These are phyloP conservation scores for Nomada fucata DNA, from an alignment of 2,888 invertebrate genomes.

Conservation along the genomic window DNA sequence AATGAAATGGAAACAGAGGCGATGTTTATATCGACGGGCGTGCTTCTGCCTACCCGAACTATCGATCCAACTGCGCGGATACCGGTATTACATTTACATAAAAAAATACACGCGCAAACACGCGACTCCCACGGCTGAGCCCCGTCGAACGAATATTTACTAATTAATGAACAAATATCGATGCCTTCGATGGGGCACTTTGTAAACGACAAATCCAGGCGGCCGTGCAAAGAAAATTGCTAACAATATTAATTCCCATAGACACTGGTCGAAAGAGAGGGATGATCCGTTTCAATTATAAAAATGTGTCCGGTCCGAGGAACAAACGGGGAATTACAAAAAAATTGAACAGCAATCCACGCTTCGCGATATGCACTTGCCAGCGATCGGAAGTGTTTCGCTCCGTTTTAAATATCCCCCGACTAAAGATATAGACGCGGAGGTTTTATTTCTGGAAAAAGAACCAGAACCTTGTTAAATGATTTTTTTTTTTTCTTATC, in stretches of 20 bases:
- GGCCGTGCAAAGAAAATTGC: neutral
- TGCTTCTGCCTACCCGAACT: neutral
- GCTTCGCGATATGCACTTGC: neutral
- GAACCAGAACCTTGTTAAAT: slow-evolving; percentile 9
- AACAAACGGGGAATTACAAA: neutral
- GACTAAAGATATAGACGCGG: neutral
- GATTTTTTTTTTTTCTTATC: neutral
- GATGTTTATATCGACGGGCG: neutral
- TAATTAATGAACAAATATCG: no score
- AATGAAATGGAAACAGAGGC: slow-evolving; percentile 4
- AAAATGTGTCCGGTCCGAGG: neutral
- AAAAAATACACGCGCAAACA: neutral
- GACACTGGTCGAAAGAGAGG: neutral
- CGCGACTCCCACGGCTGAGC: neutral
- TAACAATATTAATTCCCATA: no score
- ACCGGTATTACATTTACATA: slow-evolving; percentile 1
- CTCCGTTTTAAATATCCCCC: neutral
- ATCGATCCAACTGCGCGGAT: slow-evolving; percentile 9
- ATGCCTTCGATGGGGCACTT: no score
- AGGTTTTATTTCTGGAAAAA: neutral
- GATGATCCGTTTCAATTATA: slow-evolving; percentile 3
- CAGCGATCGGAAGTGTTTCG: neutral
- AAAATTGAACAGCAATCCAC: neutral
- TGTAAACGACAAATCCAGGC: no score
- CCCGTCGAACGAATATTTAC: no score